Conservation (phyloP, 2,888 invertebrate genomes). For the Himalopsyche japonica region DNA sequence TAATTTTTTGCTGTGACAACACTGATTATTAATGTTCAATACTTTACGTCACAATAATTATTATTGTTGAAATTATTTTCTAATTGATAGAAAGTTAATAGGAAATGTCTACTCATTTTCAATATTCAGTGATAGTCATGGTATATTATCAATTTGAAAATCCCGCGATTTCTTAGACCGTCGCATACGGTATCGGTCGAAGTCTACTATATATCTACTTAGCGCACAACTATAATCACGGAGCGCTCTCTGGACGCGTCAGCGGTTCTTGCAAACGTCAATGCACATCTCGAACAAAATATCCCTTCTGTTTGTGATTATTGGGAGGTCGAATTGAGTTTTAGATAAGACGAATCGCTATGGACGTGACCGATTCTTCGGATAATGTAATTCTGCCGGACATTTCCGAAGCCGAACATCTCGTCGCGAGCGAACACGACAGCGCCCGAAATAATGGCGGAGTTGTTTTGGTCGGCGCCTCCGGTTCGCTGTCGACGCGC, state of each 20-base stretch:
- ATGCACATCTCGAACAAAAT: not conserved
- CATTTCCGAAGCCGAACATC: conserved; percentile 71
- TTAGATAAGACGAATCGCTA: conserved; percentile 24
- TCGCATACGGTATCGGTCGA: not conserved
- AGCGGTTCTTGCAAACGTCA: not conserved
- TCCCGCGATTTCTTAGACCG: not conserved
- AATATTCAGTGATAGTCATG: not conserved
- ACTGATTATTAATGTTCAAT: not conserved
- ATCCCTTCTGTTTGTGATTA: not conserved
- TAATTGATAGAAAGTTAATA: no score
- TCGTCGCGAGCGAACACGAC: conserved; percentile 65
- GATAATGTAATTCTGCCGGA: conserved; percentile 72
- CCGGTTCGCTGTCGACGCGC: conserved; percentile 42
- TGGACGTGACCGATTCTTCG: conserved; percentile 59
- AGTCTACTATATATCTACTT: not conserved
- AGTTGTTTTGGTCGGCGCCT: conserved; percentile 49
- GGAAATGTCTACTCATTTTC: not conserved
- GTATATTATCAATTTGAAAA: not conserved
- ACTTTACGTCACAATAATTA: not conserved
- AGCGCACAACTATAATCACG: not conserved
- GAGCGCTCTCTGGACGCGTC: not conserved
- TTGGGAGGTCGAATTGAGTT: not conserved
- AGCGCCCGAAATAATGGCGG: conserved; percentile 57
- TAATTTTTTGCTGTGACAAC: not conserved
- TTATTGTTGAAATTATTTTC: no score